phyloP scores from a whole-genome alignment of 2,888 invertebrate species.

The Athrips mouffetella region DNA sequence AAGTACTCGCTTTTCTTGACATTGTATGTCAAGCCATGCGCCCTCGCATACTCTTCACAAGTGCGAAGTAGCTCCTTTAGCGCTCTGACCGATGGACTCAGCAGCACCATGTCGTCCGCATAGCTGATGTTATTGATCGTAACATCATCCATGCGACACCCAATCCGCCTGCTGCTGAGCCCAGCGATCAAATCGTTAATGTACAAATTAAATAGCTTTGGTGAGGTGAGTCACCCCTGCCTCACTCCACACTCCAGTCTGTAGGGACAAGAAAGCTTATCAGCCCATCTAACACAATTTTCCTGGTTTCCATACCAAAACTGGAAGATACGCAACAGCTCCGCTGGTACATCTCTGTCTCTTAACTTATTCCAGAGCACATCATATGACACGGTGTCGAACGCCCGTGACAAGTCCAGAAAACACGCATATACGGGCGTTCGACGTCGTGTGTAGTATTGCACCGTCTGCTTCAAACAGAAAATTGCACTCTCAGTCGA shows the following conservation, averaged over 20 bases:
- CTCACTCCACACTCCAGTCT: background rate
- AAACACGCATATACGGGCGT: background rate
- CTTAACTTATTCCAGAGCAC: constrained; percentile 10
- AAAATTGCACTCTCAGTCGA: constrained; percentile 21
- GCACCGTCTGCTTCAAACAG: constrained; percentile 19
- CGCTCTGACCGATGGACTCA: no score
- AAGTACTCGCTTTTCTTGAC: no score
- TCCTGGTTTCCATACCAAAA: constrained; percentile 16
- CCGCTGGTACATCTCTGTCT: constrained; percentile 9
- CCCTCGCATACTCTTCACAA: no score
- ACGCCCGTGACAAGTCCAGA: constrained; percentile 7
- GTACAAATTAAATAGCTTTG: no score
- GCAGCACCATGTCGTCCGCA: no score
- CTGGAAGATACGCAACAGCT: constrained; percentile 9
- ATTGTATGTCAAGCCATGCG: no score
- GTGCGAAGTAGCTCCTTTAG: no score
- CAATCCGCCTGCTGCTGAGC: no score
- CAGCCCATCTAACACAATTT: constrained; percentile 12
- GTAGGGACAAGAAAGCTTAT: constrained; percentile 4
- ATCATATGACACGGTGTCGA: constrained; percentile 17
- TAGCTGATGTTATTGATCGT: no score
- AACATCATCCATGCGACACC: no score
- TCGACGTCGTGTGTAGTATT: constrained; percentile 15
- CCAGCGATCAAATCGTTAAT: no score
- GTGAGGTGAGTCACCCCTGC: no score